Percentiles rank a stretch among this genome's conserved stretches.
Conservation (phyloP, 2,888 invertebrate species). For the Euplagia quadripunctaria region DNA sequence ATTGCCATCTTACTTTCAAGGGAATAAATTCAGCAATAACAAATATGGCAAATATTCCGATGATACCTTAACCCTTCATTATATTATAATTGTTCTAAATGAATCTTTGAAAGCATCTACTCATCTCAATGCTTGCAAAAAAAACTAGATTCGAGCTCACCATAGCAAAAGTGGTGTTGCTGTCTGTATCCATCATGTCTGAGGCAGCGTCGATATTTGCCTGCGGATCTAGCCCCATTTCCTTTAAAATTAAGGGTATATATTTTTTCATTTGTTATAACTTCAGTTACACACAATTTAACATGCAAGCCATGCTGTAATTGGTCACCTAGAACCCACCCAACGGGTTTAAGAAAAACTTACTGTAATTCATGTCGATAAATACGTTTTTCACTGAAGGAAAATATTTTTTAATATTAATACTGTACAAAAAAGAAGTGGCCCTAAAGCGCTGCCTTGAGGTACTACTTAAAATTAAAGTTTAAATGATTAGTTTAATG, state of each 20-base stretch:
- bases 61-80: not conserved
- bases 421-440: not conserved
- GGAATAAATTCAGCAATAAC: not conserved
- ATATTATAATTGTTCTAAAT: not conserved
- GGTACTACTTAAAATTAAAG: constrained; percentile 4
- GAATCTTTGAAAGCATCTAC: constrained; percentile 17
- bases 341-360: not conserved
- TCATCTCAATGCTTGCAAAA: constrained; percentile 22
- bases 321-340: not conserved
- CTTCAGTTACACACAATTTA: not conserved
- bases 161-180: constrained; percentile 96
- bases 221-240: constrained; percentile 66
- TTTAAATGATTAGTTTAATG: not conserved
- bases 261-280: constrained; percentile 2
- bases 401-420: not conserved
- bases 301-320: constrained; percentile 7
- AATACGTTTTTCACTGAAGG: not conserved
- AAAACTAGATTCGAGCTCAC: constrained; percentile 87
- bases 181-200: constrained; percentile 95
- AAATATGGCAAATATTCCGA: constrained; percentile 7
- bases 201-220: constrained; percentile 95
- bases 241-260: constrained; percentile 21
- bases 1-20: not conserved
- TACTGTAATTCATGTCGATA: not conserved
- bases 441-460: constrained; percentile 3